These are phyloP conservation scores for Spilarctia lutea DNA, from an alignment of 2,888 invertebrate species.

Conservation along the genomic window DNA sequence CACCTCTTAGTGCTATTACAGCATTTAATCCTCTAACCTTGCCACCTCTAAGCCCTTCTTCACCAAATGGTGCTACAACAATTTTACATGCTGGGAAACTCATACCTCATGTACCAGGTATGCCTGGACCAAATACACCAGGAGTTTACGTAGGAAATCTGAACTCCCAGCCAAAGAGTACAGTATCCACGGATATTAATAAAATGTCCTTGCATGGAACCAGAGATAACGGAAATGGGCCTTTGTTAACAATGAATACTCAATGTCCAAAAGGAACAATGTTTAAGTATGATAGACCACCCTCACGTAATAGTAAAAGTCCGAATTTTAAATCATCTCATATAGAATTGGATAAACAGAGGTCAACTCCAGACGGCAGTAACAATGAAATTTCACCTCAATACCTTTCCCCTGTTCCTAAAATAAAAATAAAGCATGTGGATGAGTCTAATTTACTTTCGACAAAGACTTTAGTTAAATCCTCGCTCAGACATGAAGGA, in stretches of 20 bases:
- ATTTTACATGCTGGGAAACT: constrained; percentile 90
- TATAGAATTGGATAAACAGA: constrained; percentile 65
- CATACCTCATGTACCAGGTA: constrained; percentile 95
- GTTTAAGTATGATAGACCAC: constrained; percentile 66
- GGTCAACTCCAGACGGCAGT: constrained; percentile 59
- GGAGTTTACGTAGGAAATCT: constrained; percentile 71
- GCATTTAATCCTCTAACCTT: constrained; percentile 90
- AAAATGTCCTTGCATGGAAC: constrained; percentile 56
- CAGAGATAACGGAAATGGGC: constrained; percentile 61
- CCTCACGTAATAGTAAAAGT: constrained; percentile 64
- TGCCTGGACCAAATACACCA: constrained; percentile 92
- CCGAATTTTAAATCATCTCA: constrained; percentile 60
- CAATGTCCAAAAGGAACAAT: constrained; percentile 57
- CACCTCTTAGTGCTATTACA: constrained; percentile 90
- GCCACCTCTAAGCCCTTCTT: constrained; percentile 83
- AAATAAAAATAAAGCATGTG: constrained; percentile 76
- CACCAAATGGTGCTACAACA: constrained; percentile 87
- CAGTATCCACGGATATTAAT: constrained; percentile 57
- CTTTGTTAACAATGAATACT: constrained; percentile 51
- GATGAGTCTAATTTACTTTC: constrained; percentile 66
- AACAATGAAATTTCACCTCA: constrained; percentile 61
- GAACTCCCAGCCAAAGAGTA: constrained; percentile 59
- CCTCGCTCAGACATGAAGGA: constrained; percentile 65
- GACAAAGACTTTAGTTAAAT: constrained; percentile 54
- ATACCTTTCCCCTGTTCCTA: constrained; percentile 65